Percentiles rank a stretch among this genome's conserved stretches.
Evolutionary conservation across 2,888 invertebrate species (phyloP).

Genomic region (Andrena minutula): DNA sequence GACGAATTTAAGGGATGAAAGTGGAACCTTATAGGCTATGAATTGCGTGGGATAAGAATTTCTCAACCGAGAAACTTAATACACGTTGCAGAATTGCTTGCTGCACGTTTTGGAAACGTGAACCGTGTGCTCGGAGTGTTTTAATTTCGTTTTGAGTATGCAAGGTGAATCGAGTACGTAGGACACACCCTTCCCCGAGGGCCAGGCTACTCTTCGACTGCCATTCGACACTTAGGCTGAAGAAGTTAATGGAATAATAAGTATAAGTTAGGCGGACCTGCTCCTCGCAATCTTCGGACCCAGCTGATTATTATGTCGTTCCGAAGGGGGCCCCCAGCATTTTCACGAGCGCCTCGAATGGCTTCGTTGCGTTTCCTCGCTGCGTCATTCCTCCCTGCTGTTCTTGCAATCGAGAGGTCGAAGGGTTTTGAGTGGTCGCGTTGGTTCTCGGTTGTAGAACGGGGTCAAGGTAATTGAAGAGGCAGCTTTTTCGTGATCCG

Average conservation of each 20-base stretch:
- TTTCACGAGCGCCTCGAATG: constrained; percentile 47
- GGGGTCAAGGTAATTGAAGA: background rate
- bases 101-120: no score
- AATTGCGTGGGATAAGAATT: no score
- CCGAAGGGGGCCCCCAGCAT: constrained; percentile 57
- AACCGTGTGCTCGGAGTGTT: no score
- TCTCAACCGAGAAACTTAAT: no score
- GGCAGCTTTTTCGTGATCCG: background rate
- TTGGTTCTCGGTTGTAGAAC: background rate
- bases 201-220: constrained; percentile 47
- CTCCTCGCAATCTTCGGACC: constrained; percentile 61
- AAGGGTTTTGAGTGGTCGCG: constrained; percentile 2
- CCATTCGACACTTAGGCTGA: constrained; percentile 65
- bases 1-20: no score
- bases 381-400: constrained; percentile 12
- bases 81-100: no score
- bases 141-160: no score
- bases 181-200: constrained; percentile 30
- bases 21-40: no score
- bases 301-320: constrained; percentile 78
- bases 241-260: constrained; percentile 81
- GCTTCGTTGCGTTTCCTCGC: constrained; percentile 59
- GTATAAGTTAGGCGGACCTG: constrained; percentile 78
- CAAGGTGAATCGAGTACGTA: constrained; percentile 25
- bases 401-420: constrained; percentile 1